Percentiles rank a stretch among this genome's conserved stretches.
phyloP scores from a whole-genome alignment of 2,113 vertebrate genomes.

The Corythoichthys intestinalis region DNA sequence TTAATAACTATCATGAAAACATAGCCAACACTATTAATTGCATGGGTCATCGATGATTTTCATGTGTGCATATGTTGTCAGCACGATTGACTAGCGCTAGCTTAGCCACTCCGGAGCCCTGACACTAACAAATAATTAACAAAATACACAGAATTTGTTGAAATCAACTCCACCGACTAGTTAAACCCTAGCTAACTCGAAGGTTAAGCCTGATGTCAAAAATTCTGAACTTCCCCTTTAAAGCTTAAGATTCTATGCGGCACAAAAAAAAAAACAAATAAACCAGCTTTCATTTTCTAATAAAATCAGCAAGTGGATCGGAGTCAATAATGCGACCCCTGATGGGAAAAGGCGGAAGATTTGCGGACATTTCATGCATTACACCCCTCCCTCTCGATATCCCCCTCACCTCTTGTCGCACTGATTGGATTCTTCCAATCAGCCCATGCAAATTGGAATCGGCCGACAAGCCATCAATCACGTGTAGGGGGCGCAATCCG shows the following conservation, averaged over 20 bases:
- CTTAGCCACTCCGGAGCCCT: too few species aligned
- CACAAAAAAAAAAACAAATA: constrained; percentile 10
- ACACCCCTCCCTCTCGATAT: not conserved
- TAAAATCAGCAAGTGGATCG: constrained; percentile 15
- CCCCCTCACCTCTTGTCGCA: constrained; percentile 3
- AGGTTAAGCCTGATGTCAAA: too few species aligned
- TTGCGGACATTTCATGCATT: constrained; percentile 19
- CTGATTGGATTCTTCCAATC: constrained; percentile 62
- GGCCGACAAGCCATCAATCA: constrained; percentile 61
- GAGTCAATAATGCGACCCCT: constrained; percentile 19
- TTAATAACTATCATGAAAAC: too few species aligned
- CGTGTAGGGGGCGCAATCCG: constrained; percentile 34
- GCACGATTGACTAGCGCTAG: too few species aligned
- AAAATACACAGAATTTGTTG: too few species aligned
- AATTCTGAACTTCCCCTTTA: not conserved
- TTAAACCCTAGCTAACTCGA: too few species aligned
- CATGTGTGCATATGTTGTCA: too few species aligned
- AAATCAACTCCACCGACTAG: too few species aligned
- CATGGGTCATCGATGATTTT: too few species aligned
- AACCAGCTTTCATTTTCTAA: constrained; percentile 25
- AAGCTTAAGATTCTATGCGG: not conserved
- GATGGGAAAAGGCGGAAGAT: constrained; percentile 21
- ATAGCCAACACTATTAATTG: too few species aligned
- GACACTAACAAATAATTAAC: too few species aligned
- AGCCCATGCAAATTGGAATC: constrained; percentile 55